These are phyloP conservation scores for Rhingia rostrata DNA, from an alignment of 2,888 invertebrate genomes.

Conservation along the genomic window DNA sequence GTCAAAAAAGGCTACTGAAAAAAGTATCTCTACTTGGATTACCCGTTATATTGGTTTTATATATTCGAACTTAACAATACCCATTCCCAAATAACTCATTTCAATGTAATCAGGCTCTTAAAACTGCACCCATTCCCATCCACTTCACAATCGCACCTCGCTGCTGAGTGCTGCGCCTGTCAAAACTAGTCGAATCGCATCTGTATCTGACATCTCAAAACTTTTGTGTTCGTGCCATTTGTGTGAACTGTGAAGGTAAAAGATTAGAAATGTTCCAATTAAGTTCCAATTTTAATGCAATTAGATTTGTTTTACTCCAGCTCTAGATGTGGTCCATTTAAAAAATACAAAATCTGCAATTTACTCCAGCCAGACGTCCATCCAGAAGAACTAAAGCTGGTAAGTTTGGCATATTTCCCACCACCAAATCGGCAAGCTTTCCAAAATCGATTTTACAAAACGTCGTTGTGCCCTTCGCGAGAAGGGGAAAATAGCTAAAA, in stretches of 20 bases:
- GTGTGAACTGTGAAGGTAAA: background rate
- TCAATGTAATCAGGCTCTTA: background rate
- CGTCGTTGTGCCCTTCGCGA: background rate
- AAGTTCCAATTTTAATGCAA: constrained; percentile 6
- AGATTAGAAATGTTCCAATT: background rate
- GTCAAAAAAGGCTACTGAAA: no score
- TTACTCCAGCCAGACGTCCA: background rate
- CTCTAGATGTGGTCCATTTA: constrained; percentile 1
- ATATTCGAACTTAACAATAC: no score
- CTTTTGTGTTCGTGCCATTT: constrained; percentile 21
- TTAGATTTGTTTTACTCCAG: background rate
- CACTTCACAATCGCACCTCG: constrained; percentile 18
- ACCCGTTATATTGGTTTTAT: no score
- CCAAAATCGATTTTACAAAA: constrained; percentile 37
- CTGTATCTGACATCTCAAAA: constrained; percentile 30
- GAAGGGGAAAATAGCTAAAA: constrained; percentile 2
- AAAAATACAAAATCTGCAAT: background rate
- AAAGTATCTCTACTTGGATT: no score
- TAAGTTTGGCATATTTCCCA: constrained; percentile 7
- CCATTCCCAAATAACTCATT: background rate
- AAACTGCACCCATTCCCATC: constrained; percentile 2
- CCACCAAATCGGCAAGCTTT: background rate
- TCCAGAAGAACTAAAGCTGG: background rate
- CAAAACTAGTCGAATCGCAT: background rate
- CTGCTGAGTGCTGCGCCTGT: constrained; percentile 6